Evolutionary conservation across 2,797 vertebrate genomes (phyloP), one percentile per base, ranked within the genome.

Genomic region (Spea hammondii): DNA sequence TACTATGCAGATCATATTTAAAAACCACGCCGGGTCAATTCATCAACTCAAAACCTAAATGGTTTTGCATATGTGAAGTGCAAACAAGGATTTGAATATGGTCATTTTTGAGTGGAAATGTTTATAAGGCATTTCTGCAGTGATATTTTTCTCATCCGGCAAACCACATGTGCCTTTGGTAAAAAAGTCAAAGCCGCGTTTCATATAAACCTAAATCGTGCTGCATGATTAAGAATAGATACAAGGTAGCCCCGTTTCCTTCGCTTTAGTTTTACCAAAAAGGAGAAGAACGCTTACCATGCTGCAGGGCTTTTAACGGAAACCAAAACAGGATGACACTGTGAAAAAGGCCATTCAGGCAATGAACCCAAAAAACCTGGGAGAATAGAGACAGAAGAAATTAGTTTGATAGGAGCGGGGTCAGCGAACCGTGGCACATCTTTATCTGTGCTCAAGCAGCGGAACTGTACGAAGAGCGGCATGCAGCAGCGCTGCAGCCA

Each of bases 321-420:
- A 99, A 94, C 98, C 98, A 99, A 93, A 99, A 99, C 88, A 99
- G 95, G 92, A 99, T 98, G 92, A 99, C 94, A 59, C 97, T 99
- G 93, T 99, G 98, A 95, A 99, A 99, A 89, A 99, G 97, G 89
- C 98, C 98, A 86, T 99, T 99, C 93, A 99, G 94, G 98, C 98
- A 99, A 97, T 99, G 97, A 92, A 97, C 94, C 98, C 97, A 99
- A 94, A 99, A 99, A 94, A 99, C 97, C 98, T 99, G 93, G 88
- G 87, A 85, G 87, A 91, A 92, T 88, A 89, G 87, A 92, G 90
- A 91, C 93, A 92, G 92, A 95, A 96, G 95, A 95, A 94, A 96
- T 96, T 89, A 89, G 89, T 91, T 90, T 91, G 91, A 90, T 91
- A 93, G 92, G 92, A 94, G 94, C 92, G 91, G 90, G 92, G 91